Conservation (phyloP, 2,797 vertebrate genomes). For the Moxostoma hubbsi region DNA sequence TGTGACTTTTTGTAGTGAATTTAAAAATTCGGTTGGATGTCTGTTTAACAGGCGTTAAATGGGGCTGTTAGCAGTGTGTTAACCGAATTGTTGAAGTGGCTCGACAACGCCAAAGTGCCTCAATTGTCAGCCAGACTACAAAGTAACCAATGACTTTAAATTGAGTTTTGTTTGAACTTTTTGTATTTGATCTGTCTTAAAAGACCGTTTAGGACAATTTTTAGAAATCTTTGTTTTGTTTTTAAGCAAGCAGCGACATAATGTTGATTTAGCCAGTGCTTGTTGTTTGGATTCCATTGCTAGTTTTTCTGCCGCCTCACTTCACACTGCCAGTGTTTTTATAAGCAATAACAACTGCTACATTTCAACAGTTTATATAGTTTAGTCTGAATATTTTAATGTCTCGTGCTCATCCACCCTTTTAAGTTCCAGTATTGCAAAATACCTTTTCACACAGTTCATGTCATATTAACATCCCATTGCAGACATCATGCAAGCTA, state of each 20-base stretch:
- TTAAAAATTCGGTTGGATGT: background rate
- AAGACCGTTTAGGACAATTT: too few relatives aligned
- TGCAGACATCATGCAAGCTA: background rate
- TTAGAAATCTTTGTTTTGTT: too few relatives aligned
- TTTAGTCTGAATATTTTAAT: background rate
- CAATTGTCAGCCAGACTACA: too few relatives aligned
- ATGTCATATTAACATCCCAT: background rate
- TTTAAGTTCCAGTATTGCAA: conserved; percentile 50
- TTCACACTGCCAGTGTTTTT: background rate
- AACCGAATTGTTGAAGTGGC: background rate
- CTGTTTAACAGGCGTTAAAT: background rate
- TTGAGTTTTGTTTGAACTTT: too few relatives aligned
- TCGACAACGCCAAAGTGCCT: background rate
- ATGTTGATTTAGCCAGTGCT: too few relatives aligned
- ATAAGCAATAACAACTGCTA: background rate
- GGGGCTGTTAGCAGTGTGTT: background rate
- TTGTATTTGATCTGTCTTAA: too few relatives aligned
- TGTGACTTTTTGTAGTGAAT: background rate
- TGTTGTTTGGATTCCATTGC: too few relatives aligned
- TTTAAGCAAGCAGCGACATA: too few relatives aligned
- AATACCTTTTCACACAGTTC: conserved; percentile 38
- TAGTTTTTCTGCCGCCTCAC: background rate
- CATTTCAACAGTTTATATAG: background rate
- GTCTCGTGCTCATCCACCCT: background rate
- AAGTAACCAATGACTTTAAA: too few relatives aligned